Base-by-base conservation (phyloP, 2,888 invertebrate species). In the Lithophane socia region DNA sequence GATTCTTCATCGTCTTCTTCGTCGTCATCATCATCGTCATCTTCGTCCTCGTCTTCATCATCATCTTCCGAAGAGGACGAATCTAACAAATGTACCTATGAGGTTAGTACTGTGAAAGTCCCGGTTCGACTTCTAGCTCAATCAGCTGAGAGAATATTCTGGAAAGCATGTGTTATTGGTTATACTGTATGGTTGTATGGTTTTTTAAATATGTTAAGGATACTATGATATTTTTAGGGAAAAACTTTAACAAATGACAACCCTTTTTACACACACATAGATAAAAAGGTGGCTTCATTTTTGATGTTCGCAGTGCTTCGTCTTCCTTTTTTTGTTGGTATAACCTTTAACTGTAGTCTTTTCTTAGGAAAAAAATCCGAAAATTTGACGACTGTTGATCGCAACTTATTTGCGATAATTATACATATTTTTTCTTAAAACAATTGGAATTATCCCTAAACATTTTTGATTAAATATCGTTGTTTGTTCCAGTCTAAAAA, bases 401-500 rank as follows among this genome's bases (percentile, higher is more conserved):
- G 24, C 13, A 49, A 24, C 1, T 42, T 42, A n/a, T n/a, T n/a
- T n/a, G n/a, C n/a, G n/a, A n/a, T n/a, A n/a, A n/a, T 56, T 3
- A 18, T 44, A 9, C 16, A 18, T 10, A 24, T 56, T 10, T 10
- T 37, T 54, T 54, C 16, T 37, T 37, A 0, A 16, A 37, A 67
- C n/a, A 16, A 54, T 5, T 21, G 2, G 9, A 24, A 42, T 18
- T 1, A 24, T 24, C 37, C 0, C 18, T 29, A 18, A 37, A 52
- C 13, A 5, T 1, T 3, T 16, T 67, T 4, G 5, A n/a, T 68
- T 52, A 54, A 68, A 29, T 16, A 29, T 29, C 16, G 12, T 52
- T 72, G 3, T 65, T 73, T 84, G 79, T 92, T 94, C 77, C 93
- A 94, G 94, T 83, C 90, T 83, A 95, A 95, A 84, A 95, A 95